These are phyloP conservation scores for Penaeus chinensis DNA, from an alignment of 1,140 invertebrate species.

Conservation along the genomic window DNA sequence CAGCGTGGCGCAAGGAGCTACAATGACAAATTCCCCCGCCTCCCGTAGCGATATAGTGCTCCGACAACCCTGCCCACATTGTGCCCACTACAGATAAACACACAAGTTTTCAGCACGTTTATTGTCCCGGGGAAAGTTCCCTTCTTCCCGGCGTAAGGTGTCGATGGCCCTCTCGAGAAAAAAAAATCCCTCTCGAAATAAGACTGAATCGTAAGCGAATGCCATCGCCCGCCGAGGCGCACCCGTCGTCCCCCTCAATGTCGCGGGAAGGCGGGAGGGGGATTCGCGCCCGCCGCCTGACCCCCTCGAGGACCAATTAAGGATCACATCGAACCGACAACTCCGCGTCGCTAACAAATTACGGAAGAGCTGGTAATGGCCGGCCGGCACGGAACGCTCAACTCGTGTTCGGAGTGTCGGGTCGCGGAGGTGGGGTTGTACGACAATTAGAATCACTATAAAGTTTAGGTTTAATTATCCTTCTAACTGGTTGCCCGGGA, in stretches of 20 bases:
- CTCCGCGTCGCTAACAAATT: background rate
- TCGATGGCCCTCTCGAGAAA: background rate
- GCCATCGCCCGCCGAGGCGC: no score
- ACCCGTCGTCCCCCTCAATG: no score
- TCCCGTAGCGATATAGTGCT: slow-evolving; percentile 54
- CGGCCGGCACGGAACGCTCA: background rate
- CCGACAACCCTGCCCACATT: slow-evolving; percentile 58
- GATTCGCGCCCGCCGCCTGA: background rate
- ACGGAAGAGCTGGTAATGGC: background rate
- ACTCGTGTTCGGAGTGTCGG: background rate
- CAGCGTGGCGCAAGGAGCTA: slow-evolving; percentile 54
- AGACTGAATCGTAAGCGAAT: no score
- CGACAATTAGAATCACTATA: slow-evolving; percentile 24
- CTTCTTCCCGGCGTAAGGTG: background rate
- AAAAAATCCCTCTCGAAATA: background rate
- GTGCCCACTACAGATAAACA: slow-evolving; percentile 59
- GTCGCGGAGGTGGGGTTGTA: background rate
- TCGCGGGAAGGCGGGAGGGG: background rate
- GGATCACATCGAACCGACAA: no score
- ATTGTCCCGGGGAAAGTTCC: slow-evolving; percentile 30
- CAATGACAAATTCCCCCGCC: slow-evolving; percentile 58
- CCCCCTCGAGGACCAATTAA: no score
- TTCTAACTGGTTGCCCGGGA: no score
- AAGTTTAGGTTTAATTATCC: slow-evolving; percentile 8
- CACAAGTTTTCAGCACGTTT: slow-evolving; percentile 56